These are phyloP conservation scores for Oegoconia quadripuncta DNA, from an alignment of 2,888 invertebrate genomes.

Conservation along the genomic window DNA sequence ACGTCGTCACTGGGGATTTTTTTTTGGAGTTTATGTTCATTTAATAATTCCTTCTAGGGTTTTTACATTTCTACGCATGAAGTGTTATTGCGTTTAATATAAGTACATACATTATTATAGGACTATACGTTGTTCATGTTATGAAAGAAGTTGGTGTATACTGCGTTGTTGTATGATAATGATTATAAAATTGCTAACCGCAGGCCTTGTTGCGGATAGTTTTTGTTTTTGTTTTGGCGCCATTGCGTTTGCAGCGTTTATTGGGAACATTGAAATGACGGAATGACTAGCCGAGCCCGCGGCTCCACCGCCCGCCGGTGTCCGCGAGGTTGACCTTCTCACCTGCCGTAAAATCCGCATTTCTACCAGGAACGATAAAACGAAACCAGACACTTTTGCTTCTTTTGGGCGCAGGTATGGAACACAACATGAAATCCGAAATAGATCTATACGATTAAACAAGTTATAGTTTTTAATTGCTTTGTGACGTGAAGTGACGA, in stretches of 20 bases:
- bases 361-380: too few species aligned
- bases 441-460: too few species aligned
- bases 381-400: too few species aligned
- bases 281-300: conserved; percentile 2
- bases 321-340: conserved; percentile 4
- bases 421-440: too few species aligned
- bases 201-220: conserved; percentile 44
- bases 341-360: neutral
- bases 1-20: too few species aligned
- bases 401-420: too few species aligned
- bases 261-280: conserved; percentile 52
- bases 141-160: conserved; percentile 26
- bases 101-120: neutral
- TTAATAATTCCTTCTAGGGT: neutral
- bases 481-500: too few species aligned
- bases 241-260: conserved; percentile 53
- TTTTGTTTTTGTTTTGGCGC: conserved; percentile 29
- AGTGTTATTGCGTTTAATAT: neutral
- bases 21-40: too few species aligned
- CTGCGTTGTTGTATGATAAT: conserved; percentile 41
- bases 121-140: neutral
- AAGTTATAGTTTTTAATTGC: too few species aligned
- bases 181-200: conserved; percentile 58
- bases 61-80: neutral
- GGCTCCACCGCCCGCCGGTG: neutral